Percentiles rank a stretch among this genome's conserved stretches.
Evolutionary conservation across 2,888 invertebrate species (phyloP).

Genomic region (Deilephila elpenor): DNA sequence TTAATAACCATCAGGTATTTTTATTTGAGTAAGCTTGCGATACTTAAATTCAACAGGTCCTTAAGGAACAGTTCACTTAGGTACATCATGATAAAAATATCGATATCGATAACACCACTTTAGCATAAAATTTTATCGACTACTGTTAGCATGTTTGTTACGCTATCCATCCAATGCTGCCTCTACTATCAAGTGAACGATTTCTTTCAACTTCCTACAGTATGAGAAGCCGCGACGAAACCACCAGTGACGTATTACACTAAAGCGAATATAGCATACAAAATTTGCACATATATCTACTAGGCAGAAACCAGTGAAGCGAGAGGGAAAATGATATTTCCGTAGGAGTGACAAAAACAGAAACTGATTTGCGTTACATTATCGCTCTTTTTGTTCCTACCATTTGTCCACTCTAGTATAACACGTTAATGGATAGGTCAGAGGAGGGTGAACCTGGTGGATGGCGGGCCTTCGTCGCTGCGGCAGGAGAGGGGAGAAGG

Average conservation of each 20-base stretch:
- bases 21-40: too few relatives aligned
- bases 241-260: too few relatives aligned
- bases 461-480: constrained; percentile 68
- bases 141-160: not conserved
- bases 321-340: too few relatives aligned
- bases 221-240: not conserved
- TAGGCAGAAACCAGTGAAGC: too few relatives aligned
- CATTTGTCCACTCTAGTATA: too few relatives aligned
- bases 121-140: not conserved
- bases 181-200: not conserved
- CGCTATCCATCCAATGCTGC: not conserved
- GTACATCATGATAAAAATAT: not conserved
- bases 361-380: too few relatives aligned
- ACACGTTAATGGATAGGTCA: too few relatives aligned
- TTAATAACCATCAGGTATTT: too few relatives aligned
- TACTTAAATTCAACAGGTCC: too few relatives aligned
- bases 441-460: constrained; percentile 55
- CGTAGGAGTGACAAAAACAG: too few relatives aligned
- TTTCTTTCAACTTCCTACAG: not conserved
- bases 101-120: not conserved
- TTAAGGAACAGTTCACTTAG: constrained; percentile 9
- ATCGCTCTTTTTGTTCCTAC: too few relatives aligned
- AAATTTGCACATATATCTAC: too few relatives aligned
- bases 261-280: not conserved
- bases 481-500: constrained; percentile 76